Conservation (phyloP, 2,888 invertebrate genomes). For the Hirtodrosophila cameraria region DNA sequence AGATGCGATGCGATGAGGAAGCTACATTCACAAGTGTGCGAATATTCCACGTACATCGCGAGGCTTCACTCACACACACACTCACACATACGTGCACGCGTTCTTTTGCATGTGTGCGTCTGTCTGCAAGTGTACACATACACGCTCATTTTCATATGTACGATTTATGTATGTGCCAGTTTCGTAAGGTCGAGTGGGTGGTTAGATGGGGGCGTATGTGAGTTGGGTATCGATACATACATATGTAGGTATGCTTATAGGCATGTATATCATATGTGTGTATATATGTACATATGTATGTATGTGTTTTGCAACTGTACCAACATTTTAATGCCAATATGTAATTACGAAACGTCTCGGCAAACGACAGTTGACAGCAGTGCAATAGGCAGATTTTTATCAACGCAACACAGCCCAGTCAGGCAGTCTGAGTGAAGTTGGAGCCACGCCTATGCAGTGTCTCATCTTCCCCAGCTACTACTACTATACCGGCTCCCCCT, state of each 20-base stretch:
- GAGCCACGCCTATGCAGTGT: slow-evolving; percentile 72
- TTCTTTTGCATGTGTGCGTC: slow-evolving; percentile 13
- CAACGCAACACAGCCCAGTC: slow-evolving; percentile 16
- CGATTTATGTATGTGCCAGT: slow-evolving; percentile 32
- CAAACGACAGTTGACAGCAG: neutral
- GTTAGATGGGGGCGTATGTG: slow-evolving; percentile 10
- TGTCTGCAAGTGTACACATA: slow-evolving; percentile 3
- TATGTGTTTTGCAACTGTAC: slow-evolving; percentile 37
- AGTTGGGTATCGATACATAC: too few species aligned
- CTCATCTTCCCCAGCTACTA: slow-evolving; percentile 44
- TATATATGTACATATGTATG: neutral
- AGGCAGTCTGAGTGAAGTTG: slow-evolving; percentile 37
- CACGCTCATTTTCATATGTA: neutral
- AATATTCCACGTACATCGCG: slow-evolving; percentile 54
- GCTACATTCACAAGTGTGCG: slow-evolving; percentile 45
- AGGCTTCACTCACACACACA: slow-evolving; percentile 23
- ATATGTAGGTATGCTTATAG: neutral
- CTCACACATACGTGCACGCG: neutral
- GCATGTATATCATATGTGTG: neutral
- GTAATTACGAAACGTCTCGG: slow-evolving; percentile 33
- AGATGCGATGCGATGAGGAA: slow-evolving; percentile 53
- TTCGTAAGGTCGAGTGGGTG: slow-evolving; percentile 36
- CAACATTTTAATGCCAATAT: slow-evolving; percentile 37
- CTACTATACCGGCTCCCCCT: slow-evolving; percentile 8
- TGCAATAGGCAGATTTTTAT: slow-evolving; percentile 44